A percentile compares a stretch with the other conserved stretches of the same genome.
phyloP scores from a whole-genome alignment of 2,797 vertebrate genomes.

The Hippocampus kuda region DNA sequence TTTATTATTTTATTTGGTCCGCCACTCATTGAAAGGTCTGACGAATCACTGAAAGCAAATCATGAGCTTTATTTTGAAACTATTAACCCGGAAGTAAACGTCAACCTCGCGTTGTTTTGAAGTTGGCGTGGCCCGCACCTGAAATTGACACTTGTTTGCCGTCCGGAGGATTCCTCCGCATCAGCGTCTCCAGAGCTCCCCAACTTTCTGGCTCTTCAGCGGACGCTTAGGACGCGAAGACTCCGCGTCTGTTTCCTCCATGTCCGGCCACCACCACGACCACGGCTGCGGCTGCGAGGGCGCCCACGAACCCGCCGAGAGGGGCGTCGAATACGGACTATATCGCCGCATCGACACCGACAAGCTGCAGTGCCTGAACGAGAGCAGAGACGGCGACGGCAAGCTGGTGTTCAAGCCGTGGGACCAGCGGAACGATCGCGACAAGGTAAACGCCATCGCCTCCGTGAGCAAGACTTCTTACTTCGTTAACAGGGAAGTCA shows the following conservation, averaged over 20 bases:
- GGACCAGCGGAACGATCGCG: slow-evolving; percentile 78
- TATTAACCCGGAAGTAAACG: slow-evolving; percentile 9
- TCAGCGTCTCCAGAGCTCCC: neutral
- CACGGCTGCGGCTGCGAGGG: slow-evolving; percentile 62
- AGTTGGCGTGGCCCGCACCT: neutral
- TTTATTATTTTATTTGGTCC: neutral
- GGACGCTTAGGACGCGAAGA: neutral
- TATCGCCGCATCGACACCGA: slow-evolving; percentile 82
- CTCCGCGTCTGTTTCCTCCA: slow-evolving; percentile 20
- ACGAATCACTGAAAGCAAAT: too few relatives aligned
- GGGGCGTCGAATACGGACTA: slow-evolving; percentile 80
- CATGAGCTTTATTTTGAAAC: neutral
- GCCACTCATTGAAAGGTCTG: neutral
- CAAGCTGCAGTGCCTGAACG: slow-evolving; percentile 90
- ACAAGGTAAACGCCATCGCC: slow-evolving; percentile 64
- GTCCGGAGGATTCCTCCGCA: neutral
- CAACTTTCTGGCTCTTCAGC: neutral
- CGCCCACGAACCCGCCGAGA: slow-evolving; percentile 79
- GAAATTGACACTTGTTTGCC: slow-evolving; percentile 30
- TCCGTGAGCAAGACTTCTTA: too few relatives aligned
- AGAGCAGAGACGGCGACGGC: slow-evolving; percentile 85
- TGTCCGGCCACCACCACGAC: slow-evolving; percentile 70
- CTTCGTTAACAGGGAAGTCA: too few relatives aligned
- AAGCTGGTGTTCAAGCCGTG: slow-evolving; percentile 89
- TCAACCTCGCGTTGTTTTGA: neutral